phyloP scores from a whole-genome alignment of 1,140 invertebrate genomes.

The Drosophila mayri region DNA sequence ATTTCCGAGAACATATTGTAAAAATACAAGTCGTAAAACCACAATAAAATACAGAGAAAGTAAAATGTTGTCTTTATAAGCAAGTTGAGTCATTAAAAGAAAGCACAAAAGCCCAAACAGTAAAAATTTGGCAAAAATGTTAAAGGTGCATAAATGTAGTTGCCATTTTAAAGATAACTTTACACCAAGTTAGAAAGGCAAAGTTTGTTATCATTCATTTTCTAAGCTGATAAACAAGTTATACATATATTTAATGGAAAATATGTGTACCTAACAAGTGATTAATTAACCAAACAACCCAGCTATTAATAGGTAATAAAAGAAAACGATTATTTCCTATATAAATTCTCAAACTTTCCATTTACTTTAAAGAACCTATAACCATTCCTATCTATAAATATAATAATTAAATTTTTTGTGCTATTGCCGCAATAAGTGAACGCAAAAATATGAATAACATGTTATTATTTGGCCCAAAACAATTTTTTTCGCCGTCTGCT shows the following conservation, averaged over 20 bases:
- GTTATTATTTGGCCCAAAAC: constrained; percentile 62
- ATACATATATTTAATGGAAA: background rate
- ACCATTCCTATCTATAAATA: constrained; percentile 9
- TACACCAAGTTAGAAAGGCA: background rate
- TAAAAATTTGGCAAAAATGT: too few species aligned
- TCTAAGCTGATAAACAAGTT: constrained; percentile 3
- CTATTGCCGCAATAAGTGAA: constrained; percentile 57
- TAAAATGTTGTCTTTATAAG: background rate
- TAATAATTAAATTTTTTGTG: constrained; percentile 57
- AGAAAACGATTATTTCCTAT: background rate
- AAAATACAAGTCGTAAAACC: background rate
- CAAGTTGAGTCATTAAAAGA: background rate
- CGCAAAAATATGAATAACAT: constrained; percentile 70
- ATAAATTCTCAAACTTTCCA: background rate
- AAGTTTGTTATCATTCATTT: background rate
- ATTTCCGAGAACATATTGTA: background rate
- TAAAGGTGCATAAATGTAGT: background rate
- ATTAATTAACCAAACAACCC: background rate
- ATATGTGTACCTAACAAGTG: background rate
- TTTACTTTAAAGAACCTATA: constrained; percentile 11
- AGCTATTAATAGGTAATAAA: background rate
- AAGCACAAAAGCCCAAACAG: background rate
- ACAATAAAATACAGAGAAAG: background rate
- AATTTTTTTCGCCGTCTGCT: constrained; percentile 18
- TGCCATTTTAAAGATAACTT: background rate